Percentiles rank a stretch among this genome's conserved stretches.
phyloP scores from a whole-genome alignment of 2,113 vertebrate species.

The Pollachius pollachius region DNA sequence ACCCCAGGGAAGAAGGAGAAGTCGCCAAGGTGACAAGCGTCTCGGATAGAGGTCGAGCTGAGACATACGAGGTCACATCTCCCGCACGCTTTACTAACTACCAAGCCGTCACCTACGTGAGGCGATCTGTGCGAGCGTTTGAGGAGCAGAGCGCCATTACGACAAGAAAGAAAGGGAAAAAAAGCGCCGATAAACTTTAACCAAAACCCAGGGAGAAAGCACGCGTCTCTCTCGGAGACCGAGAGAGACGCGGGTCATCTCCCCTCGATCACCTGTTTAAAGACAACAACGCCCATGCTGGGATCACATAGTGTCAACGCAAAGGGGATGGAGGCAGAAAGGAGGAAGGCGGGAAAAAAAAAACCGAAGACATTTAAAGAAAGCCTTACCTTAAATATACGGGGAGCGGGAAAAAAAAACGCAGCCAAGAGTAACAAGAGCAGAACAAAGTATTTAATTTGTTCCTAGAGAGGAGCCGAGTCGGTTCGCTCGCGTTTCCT shows the following conservation, averaged over 20 bases:
- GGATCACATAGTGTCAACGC: not conserved
- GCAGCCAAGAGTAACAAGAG: constrained; percentile 47
- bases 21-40: not conserved
- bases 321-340: not conserved
- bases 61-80: not conserved
- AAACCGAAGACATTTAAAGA: not conserved
- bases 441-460: constrained; percentile 67
- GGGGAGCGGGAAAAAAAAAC: constrained; percentile 32
- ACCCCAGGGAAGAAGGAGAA: too few relatives aligned
- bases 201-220: constrained; percentile 4
- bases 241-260: not conserved
- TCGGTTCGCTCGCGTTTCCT: constrained; percentile 53
- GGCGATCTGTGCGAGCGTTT: too few relatives aligned
- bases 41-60: not conserved
- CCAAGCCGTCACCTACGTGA: not conserved
- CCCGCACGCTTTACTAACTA: not conserved
- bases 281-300: too few relatives aligned
- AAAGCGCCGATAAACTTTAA: constrained; percentile 36
- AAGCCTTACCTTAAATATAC: constrained; percentile 61
- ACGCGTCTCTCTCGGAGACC: not conserved
- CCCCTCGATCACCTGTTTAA: not conserved
- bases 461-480: constrained; percentile 56
- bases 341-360: not conserved
- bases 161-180: not conserved
- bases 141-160: not conserved